Percentiles rank a stretch among this genome's conserved stretches.
Evolutionary conservation across 2,888 invertebrate species (phyloP).

Genomic region (Pollenia angustigena): DNA sequence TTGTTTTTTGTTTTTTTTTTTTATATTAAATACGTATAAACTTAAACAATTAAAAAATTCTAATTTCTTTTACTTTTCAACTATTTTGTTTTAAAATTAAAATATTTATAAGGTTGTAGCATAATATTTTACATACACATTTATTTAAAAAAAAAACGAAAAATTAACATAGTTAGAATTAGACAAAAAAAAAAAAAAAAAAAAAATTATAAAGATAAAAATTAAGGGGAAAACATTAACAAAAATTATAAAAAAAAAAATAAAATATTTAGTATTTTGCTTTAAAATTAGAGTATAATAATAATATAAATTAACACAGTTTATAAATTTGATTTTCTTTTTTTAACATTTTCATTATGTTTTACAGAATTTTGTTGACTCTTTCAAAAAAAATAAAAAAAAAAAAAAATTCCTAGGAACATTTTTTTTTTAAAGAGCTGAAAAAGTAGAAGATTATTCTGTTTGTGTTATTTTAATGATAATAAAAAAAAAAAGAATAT

Average conservation of each 20-base stretch:
- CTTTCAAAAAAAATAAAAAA: too few relatives aligned
- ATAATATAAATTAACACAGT: slow-evolving; percentile 69
- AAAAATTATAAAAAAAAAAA: slow-evolving; percentile 56
- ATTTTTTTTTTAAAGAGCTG: neutral
- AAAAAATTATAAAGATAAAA: slow-evolving; percentile 61
- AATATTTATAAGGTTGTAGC: slow-evolving; percentile 50
- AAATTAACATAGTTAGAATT: slow-evolving; percentile 57
- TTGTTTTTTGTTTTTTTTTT: slow-evolving; percentile 51
- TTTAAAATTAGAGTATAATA: slow-evolving; percentile 58
- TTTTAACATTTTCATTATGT: neutral
- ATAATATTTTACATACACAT: slow-evolving; percentile 62
- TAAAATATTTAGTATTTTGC: slow-evolving; percentile 37
- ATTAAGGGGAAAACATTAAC: slow-evolving; percentile 56
- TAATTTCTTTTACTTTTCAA: slow-evolving; percentile 70
- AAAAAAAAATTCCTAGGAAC: too few relatives aligned
- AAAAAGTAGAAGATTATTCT: neutral
- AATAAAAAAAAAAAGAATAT: slow-evolving; percentile 1
- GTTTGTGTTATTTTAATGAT: slow-evolving; percentile 4
- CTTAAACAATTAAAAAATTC: slow-evolving; percentile 76
- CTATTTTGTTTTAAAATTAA: slow-evolving; percentile 61
- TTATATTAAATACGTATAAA: slow-evolving; percentile 61
- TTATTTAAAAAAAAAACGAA: slow-evolving; percentile 13
- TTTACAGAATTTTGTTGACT: slow-evolving; percentile 46
- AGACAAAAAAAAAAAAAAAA: slow-evolving; percentile 62
- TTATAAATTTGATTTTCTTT: slow-evolving; percentile 65